These are phyloP conservation scores for Xerus inauris DNA, from an alignment of 2,113 vertebrate species.

Conservation along the genomic window DNA sequence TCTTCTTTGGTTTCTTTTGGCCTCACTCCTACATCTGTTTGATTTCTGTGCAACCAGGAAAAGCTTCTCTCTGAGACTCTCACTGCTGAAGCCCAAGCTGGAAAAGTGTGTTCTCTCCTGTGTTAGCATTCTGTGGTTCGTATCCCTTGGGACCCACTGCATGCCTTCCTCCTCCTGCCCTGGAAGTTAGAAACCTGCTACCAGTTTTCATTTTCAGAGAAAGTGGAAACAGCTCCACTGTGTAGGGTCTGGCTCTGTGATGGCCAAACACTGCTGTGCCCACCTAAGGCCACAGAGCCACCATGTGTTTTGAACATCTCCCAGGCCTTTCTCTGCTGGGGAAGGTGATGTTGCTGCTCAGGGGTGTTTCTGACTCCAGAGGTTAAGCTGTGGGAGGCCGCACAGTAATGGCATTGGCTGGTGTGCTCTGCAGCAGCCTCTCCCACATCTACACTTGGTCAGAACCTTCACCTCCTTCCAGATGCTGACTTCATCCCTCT, in stretches of 20 bases:
- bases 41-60: conserved; percentile 91
- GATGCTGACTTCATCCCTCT: neutral
- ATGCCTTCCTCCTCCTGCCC: conserved; percentile 81
- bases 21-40: conserved; percentile 85
- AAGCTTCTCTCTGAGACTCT: conserved; percentile 95
- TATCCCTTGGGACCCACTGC: conserved; percentile 82
- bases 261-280: no score
- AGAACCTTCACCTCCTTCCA: neutral
- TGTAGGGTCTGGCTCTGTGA: neutral
- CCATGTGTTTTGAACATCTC: conserved; percentile 1
- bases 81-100: conserved; percentile 94
- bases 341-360: neutral
- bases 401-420: neutral
- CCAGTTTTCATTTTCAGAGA: conserved; percentile 78
- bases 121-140: conserved; percentile 85
- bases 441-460: neutral
- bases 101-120: conserved; percentile 87
- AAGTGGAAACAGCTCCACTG: conserved; percentile 47
- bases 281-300: neutral
- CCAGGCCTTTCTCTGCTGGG: neutral
- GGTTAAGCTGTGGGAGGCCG: conserved; percentile 66
- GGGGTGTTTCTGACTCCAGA: conserved; percentile 75
- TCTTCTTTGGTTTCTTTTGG: conserved; percentile 12
- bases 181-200: conserved; percentile 62
- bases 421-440: neutral